A percentile compares a stretch with the other conserved stretches of the same genome.
Evolutionary conservation across 2,888 invertebrate species (phyloP).

Genomic region (Drosophila niveifrons): DNA sequence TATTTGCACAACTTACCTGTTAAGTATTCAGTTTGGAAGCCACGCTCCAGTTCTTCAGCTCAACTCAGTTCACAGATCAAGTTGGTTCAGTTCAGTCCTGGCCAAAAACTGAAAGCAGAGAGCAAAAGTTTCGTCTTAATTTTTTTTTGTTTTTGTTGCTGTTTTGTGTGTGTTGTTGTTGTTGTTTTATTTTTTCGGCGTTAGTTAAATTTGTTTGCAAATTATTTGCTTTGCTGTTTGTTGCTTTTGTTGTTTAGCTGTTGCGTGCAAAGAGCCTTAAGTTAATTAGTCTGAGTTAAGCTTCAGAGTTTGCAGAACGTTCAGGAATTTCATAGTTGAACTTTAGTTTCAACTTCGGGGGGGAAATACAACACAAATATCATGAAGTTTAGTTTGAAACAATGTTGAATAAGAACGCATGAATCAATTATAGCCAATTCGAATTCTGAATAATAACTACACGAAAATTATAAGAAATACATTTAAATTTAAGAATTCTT

Average conservation of each 20-base stretch:
- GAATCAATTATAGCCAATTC: background rate
- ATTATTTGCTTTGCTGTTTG: slow-evolving; percentile 59
- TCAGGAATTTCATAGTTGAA: slow-evolving; percentile 51
- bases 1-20: slow-evolving; percentile 75
- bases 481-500: background rate
- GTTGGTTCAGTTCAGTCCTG: slow-evolving; percentile 11
- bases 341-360: slow-evolving; percentile 19
- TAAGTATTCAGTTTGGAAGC: slow-evolving; percentile 60
- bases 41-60: slow-evolving; percentile 61
- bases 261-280: slow-evolving; percentile 51
- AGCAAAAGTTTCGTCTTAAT: slow-evolving; percentile 49
- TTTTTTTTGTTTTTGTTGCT: slow-evolving; percentile 19
- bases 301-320: slow-evolving; percentile 25
- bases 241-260: slow-evolving; percentile 35
- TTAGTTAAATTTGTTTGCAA: slow-evolving; percentile 69
- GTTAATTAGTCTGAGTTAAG: slow-evolving; percentile 58
- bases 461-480: background rate
- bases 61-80: slow-evolving; percentile 3
- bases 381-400: background rate
- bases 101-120: slow-evolving; percentile 54
- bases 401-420: background rate
- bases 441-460: background rate
- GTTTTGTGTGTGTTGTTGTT: slow-evolving; percentile 2
- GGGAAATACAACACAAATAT: background rate
- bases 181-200: slow-evolving; percentile 38